Conservation (phyloP, 2,797 vertebrate species). For the Calcarius lapponicus region DNA sequence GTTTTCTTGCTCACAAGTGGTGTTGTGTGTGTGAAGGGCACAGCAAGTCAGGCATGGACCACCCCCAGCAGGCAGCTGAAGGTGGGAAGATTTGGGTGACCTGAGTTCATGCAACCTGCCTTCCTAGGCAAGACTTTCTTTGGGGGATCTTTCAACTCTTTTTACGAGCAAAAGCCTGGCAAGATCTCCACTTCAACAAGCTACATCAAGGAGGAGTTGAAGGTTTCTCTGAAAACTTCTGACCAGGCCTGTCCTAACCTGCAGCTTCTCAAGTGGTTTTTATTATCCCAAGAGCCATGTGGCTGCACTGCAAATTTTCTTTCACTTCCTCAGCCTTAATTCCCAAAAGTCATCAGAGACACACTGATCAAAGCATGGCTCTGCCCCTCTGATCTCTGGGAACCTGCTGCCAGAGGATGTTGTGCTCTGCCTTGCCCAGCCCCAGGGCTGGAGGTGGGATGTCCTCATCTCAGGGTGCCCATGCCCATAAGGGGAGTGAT, state of each 20-base stretch:
- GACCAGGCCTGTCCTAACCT: slow-evolving; percentile 29
- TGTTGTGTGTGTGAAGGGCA: not conserved
- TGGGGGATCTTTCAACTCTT: not conserved
- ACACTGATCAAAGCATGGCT: not conserved
- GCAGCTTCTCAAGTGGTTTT: slow-evolving; percentile 37
- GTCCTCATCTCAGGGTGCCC: not conserved
- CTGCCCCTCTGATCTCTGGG: not conserved
- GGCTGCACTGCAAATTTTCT: not conserved
- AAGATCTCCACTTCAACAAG: not conserved
- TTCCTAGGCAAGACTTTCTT: not conserved
- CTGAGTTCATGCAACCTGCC: not conserved
- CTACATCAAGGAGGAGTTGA: slow-evolving; percentile 5
- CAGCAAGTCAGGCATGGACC: not conserved
- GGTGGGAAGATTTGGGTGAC: not conserved
- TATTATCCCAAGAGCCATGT: not conserved
- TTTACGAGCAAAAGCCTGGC: slow-evolving; percentile 9
- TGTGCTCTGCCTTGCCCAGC: not conserved
- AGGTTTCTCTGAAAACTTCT: slow-evolving; percentile 22
- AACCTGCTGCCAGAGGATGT: not conserved
- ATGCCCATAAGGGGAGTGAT: accelerated
- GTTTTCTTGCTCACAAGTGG: not conserved
- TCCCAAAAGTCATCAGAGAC: not conserved
- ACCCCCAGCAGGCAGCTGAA: not conserved
- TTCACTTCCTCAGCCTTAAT: slow-evolving; percentile 12
- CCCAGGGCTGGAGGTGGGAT: not conserved